Percentiles rank a stretch among this genome's conserved stretches.
Conservation (phyloP, 2,113 vertebrate genomes). For the Myiozetetes cayanensis region DNA sequence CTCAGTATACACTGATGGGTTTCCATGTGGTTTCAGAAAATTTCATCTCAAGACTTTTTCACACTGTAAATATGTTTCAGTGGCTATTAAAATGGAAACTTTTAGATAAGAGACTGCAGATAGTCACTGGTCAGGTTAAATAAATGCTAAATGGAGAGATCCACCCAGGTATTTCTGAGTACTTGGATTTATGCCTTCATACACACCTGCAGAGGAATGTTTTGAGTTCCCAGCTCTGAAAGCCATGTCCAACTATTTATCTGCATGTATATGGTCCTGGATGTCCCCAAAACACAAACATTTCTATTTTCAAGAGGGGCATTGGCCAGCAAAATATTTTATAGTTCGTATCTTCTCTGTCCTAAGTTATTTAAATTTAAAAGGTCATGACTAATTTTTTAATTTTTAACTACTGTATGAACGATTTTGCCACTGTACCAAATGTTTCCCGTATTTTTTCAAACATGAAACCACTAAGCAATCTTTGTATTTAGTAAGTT, state of each 20-base stretch:
- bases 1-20: rapidly evolving
- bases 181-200: neutral
- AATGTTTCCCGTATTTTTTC: slow-evolving; percentile 72
- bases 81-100: neutral
- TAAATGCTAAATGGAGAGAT: neutral
- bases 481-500: slow-evolving; percentile 68
- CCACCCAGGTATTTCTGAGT: neutral
- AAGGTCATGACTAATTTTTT: neutral
- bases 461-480: slow-evolving; percentile 62
- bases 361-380: slow-evolving; percentile 26
- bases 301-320: neutral
- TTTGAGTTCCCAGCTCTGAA: neutral
- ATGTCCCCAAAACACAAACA: neutral
- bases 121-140: neutral
- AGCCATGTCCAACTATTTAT: neutral
- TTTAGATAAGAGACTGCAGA: neutral
- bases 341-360: neutral
- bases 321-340: neutral
- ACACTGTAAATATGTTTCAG: neutral
- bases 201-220: neutral
- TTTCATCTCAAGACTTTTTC: neutral
- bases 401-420: slow-evolving; percentile 2
- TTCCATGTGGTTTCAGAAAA: neutral
- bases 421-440: slow-evolving; percentile 39
- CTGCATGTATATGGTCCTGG: neutral